phyloP scores from a whole-genome alignment of 2,797 vertebrate species.

The Iguana delicatissima region DNA sequence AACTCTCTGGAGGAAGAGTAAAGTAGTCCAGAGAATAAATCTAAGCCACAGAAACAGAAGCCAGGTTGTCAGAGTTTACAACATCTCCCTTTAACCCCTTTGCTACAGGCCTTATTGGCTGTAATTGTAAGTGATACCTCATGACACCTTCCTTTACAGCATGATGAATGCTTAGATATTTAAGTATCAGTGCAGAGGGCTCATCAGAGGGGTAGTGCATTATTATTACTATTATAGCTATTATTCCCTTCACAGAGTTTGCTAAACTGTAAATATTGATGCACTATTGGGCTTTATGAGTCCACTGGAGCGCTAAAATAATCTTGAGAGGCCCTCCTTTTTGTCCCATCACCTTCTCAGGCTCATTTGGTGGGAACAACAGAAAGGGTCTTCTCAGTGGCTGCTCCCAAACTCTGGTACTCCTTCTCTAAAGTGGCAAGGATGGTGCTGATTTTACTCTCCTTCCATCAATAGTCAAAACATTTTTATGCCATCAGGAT shows the following conservation, averaged over 20 bases:
- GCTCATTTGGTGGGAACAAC: no score
- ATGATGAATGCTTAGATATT: conserved; percentile 74
- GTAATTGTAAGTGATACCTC: conserved; percentile 77
- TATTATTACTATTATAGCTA: background rate
- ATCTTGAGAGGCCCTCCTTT: no score
- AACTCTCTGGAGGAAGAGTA: conserved; percentile 77
- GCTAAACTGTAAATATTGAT: background rate
- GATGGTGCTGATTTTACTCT: no score
- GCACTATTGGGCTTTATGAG: background rate
- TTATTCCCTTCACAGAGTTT: background rate
- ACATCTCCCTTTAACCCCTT: conserved; percentile 80
- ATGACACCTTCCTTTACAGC: conserved; percentile 72
- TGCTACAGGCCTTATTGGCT: conserved; percentile 75
- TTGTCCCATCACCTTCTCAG: no score
- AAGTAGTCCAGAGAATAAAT: conserved; percentile 79
- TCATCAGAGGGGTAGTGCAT: conserved; percentile 38
- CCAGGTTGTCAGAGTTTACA: conserved; percentile 79
- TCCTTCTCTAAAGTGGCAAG: no score
- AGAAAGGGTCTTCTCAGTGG: no score
- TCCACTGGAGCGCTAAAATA: no score
- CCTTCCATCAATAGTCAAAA: no score
- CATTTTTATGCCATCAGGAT: no score
- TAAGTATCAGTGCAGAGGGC: conserved; percentile 47
- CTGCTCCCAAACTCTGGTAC: no score
- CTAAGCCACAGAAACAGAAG: conserved; percentile 71